phyloP scores from a whole-genome alignment of 2,113 vertebrate genomes.

The Natator depressus region DNA sequence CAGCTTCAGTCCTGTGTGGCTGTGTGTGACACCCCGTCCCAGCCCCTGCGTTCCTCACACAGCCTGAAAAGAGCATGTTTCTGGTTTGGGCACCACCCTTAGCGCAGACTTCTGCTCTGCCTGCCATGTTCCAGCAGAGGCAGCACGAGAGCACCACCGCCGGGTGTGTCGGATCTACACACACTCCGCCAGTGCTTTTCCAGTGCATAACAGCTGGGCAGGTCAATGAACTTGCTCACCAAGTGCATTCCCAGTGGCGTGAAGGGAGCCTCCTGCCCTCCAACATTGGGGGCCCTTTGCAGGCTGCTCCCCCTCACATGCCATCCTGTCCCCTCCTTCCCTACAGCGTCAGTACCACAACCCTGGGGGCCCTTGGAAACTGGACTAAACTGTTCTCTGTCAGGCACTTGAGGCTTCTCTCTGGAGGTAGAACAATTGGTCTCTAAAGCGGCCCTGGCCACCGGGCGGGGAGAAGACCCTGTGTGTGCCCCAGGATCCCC shows the following conservation, averaged over 20 bases:
- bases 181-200: not conserved
- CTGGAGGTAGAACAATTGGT: not conserved
- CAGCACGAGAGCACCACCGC: not conserved
- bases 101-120: not conserved
- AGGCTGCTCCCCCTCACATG: not conserved
- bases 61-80: not conserved
- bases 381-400: not conserved
- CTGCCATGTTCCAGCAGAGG: not conserved
- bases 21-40: not conserved
- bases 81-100: not conserved
- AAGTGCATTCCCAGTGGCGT: not conserved
- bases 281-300: not conserved
- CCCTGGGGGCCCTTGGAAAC: no score
- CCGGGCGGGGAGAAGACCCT: not conserved
- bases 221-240: not conserved
- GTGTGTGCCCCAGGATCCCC: no score
- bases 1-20: not conserved
- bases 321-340: not conserved
- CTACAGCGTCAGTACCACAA: no score
- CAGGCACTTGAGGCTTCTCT: not conserved
- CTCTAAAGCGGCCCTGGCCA: not conserved
- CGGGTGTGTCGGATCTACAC: not conserved
- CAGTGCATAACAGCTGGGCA: not conserved
- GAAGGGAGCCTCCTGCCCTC: not conserved
- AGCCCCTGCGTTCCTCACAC: not conserved